Evolutionary conservation across 2,797 vertebrate genomes (phyloP).

Genomic region (Sciurus carolinensis): DNA sequence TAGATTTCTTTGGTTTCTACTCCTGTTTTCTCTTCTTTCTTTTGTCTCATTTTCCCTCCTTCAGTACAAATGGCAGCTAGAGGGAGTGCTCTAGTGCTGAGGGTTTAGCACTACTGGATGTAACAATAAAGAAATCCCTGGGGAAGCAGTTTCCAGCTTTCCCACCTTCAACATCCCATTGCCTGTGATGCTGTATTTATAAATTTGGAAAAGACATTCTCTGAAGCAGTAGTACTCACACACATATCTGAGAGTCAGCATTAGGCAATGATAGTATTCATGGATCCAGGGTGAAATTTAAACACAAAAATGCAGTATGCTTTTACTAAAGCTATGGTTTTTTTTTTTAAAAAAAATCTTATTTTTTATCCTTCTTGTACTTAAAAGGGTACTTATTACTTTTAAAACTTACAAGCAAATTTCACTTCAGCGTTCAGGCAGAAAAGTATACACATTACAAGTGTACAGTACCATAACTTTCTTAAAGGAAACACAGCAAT

Average conservation of each 20-base stretch:
- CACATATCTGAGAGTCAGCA: neutral
- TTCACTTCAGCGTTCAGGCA: neutral
- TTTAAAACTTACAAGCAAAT: neutral
- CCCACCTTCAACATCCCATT: neutral
- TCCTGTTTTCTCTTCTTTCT: constrained; percentile 40
- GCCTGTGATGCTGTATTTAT: neutral
- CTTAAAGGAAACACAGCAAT: neutral
- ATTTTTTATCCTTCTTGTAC: neutral
- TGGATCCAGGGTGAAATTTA: neutral
- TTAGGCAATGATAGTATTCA: neutral
- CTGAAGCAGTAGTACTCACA: neutral
- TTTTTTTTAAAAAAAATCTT: neutral
- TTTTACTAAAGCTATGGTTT: neutral
- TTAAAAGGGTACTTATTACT: neutral
- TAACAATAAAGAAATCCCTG: constrained; percentile 27
- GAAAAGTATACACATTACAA: neutral
- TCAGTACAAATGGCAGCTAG: constrained; percentile 20
- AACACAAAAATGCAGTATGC: neutral
- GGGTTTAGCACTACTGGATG: neutral
- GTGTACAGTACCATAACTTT: neutral
- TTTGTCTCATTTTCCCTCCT: constrained; percentile 53
- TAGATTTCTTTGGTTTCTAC: constrained; percentile 58
- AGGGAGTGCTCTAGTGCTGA: neutral
- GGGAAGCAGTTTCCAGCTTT: neutral
- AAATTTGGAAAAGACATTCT: constrained; percentile 1